Conservation (phyloP, 2,113 vertebrate genomes). For the Zosterops borbonicus region DNA sequence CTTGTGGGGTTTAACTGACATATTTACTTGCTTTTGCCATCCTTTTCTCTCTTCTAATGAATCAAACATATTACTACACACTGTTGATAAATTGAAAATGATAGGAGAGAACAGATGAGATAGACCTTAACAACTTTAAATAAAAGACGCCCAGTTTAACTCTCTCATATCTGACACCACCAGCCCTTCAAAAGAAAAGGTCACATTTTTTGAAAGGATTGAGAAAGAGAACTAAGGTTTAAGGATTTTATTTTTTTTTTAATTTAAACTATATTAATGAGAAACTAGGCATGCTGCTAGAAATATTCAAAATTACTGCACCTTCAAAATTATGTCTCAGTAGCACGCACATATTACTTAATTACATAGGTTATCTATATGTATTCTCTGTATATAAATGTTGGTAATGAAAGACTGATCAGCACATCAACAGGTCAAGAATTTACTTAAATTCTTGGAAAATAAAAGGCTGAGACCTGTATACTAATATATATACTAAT, state of each 20-base stretch:
- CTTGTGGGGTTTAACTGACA: constrained; percentile 50
- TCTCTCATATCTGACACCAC: background rate
- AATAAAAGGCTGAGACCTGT: background rate
- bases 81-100: constrained; percentile 15
- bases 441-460: background rate
- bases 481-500: background rate
- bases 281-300: background rate
- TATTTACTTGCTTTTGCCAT: constrained; percentile 56
- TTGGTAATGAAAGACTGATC: background rate
- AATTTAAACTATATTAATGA: background rate
- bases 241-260: background rate
- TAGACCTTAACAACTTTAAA: constrained; percentile 11
- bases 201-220: background rate
- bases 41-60: constrained; percentile 23
- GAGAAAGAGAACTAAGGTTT: background rate
- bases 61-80: background rate
- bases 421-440: background rate
- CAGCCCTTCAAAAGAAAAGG: background rate
- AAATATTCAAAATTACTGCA: background rate
- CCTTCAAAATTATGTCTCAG: background rate
- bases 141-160: background rate
- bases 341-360: background rate
- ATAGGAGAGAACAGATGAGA: constrained; percentile 46
- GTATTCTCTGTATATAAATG: background rate
- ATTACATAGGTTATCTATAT: background rate